Conservation (phyloP, 2,888 invertebrate species). For the Tetrapedia diversipes region DNA sequence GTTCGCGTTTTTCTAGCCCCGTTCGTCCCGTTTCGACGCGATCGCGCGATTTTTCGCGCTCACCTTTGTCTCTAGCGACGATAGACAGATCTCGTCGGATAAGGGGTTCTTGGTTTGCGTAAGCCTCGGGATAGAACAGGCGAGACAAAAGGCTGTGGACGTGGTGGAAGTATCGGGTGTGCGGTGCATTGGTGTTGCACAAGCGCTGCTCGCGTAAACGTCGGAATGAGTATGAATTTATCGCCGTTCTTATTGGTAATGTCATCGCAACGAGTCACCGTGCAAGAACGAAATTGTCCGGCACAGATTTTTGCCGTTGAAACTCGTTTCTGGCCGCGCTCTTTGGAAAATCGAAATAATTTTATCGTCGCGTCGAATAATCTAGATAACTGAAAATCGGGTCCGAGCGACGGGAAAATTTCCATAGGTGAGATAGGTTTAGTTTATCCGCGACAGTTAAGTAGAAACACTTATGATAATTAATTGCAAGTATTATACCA, state of each 20-base stretch:
- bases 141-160: slow-evolving; percentile 24
- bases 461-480: too few species aligned
- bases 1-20: neutral
- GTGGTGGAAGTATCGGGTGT: slow-evolving; percentile 19
- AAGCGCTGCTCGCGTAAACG: slow-evolving; percentile 25
- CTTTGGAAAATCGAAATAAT: too few species aligned
- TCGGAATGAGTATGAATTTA: slow-evolving; percentile 27
- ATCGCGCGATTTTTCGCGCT: neutral
- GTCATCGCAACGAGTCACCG: slow-evolving; percentile 20
- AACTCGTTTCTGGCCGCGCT: too few species aligned
- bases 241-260: slow-evolving; percentile 5
- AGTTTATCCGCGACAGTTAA: too few species aligned
- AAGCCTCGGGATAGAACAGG: slow-evolving; percentile 17
- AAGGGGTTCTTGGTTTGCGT: slow-evolving; percentile 1
- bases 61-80: slow-evolving; percentile 17
- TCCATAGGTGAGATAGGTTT: too few species aligned
- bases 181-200: neutral
- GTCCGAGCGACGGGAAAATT: too few species aligned
- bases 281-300: slow-evolving; percentile 4
- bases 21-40: neutral
- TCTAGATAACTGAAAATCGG: too few species aligned
- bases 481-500: too few species aligned
- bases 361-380: too few species aligned
- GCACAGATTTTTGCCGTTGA: neutral
- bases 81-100: slow-evolving; percentile 9